Conservation (phyloP, 2,888 invertebrate genomes). For the Oscheius sp. region DNA sequence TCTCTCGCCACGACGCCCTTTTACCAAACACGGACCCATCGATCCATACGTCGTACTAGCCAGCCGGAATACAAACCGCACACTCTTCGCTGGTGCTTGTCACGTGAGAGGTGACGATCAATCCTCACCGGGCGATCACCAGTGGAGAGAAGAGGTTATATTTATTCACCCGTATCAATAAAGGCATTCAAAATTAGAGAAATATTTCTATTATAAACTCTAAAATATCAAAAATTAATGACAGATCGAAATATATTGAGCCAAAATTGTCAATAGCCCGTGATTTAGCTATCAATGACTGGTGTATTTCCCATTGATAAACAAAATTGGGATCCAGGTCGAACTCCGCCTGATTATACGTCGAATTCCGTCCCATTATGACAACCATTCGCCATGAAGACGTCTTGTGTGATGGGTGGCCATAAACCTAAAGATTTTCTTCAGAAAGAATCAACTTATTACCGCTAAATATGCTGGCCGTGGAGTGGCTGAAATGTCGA, state of each 20-base stretch:
- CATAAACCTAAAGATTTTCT: slow-evolving; percentile 16
- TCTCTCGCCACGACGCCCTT: no score
- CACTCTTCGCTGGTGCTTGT: slow-evolving; percentile 19
- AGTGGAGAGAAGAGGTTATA: neutral
- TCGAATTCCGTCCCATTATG: slow-evolving; percentile 19
- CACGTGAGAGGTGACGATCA: slow-evolving; percentile 6
- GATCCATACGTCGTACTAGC: no score
- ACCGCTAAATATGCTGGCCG: slow-evolving; percentile 15
- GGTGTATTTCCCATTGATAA: slow-evolving; percentile 22
- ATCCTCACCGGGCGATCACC: slow-evolving; percentile 7
- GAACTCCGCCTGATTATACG: slow-evolving; percentile 15
- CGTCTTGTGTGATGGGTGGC: slow-evolving; percentile 9
- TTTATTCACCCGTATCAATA: no score
- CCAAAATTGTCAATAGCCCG: no score
- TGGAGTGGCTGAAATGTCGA: slow-evolving; percentile 10
- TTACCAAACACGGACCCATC: no score
- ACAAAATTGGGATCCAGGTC: neutral
- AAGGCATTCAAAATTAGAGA: no score
- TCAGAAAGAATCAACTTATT: neutral
- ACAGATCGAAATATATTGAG: no score
- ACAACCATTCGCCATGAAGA: slow-evolving; percentile 15
- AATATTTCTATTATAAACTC: no score
- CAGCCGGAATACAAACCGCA: neutral
- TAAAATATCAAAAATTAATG: no score
- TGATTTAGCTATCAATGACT: no score